Percentiles rank a stretch among this genome's conserved stretches.
These are phyloP conservation scores for Drosophila yakuba DNA, from an alignment of 1,140 invertebrate species.

Conservation along the genomic window DNA sequence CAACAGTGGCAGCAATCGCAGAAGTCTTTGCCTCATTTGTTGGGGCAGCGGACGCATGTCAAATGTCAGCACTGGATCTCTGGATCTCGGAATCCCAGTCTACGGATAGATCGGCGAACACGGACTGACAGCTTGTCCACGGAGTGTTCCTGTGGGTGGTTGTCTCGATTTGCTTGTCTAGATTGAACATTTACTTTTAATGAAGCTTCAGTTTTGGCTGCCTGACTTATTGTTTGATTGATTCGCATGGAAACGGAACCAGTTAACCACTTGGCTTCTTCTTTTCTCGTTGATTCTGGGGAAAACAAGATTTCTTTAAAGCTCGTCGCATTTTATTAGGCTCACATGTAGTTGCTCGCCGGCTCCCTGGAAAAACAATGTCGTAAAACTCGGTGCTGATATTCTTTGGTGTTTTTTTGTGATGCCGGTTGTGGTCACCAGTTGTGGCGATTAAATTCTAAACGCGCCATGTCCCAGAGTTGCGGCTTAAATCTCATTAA, in stretches of 20 bases:
- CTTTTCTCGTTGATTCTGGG: constrained; percentile 18
- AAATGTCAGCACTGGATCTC: constrained; percentile 66
- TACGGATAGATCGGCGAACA: constrained; percentile 56
- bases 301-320: constrained; percentile 49
- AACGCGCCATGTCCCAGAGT: constrained; percentile 63
- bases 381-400: constrained; percentile 56
- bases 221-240: constrained; percentile 66
- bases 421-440: constrained; percentile 7
- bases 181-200: constrained; percentile 65
- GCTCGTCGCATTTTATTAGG: constrained; percentile 68
- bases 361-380: constrained; percentile 45
- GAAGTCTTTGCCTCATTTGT: constrained; percentile 47
- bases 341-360: constrained; percentile 31
- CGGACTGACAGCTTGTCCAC: constrained; percentile 54
- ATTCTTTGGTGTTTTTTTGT: neutral
- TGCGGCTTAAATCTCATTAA: constrained; percentile 73
- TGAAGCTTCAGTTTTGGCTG: constrained; percentile 49
- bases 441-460: constrained; percentile 59
- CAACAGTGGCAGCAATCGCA: constrained; percentile 8
- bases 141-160: constrained; percentile 57
- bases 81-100: constrained; percentile 1
- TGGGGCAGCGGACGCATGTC: constrained; percentile 65
- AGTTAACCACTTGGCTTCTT: constrained; percentile 18
- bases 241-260: constrained; percentile 38
- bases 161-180: constrained; percentile 42